Percentiles rank a stretch among this genome's conserved stretches.
Conservation (phyloP, 2,888 invertebrate species). For the Ochropleura leucogaster region DNA sequence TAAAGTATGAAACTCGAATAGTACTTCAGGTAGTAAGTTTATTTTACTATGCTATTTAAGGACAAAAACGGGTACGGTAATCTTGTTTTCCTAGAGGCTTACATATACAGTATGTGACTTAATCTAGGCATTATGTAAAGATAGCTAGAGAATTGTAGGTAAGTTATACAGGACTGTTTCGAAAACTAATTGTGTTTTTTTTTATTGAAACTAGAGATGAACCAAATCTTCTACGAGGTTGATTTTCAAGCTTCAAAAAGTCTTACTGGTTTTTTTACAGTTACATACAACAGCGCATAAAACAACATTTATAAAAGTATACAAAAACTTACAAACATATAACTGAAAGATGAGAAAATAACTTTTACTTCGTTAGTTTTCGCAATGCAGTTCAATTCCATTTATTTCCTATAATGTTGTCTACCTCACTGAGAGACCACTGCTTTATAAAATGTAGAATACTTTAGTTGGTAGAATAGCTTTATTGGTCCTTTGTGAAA, state of each 20-base stretch:
- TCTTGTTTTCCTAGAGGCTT: constrained; percentile 18
- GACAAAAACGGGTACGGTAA: constrained; percentile 1
- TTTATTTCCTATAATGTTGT: constrained; percentile 32
- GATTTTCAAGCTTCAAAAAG: not conserved
- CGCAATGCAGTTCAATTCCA: constrained; percentile 15
- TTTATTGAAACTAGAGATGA: not conserved
- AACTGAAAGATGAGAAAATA: constrained; percentile 11
- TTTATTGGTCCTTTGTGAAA: constrained; percentile 6
- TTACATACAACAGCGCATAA: not conserved
- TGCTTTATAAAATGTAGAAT: constrained; percentile 31
- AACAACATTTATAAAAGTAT: not conserved
- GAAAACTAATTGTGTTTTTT: not conserved
- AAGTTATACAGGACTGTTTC: not conserved
- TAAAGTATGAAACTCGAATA: too few species aligned
- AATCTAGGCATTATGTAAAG: constrained; percentile 12
- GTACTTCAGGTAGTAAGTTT: not conserved
- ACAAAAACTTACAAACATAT: not conserved
- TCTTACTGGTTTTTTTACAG: not conserved
- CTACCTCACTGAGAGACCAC: constrained; percentile 22
- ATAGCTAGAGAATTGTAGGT: not conserved
- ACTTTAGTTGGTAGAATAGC: constrained; percentile 11
- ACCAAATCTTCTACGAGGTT: not conserved
- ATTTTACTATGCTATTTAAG: constrained; percentile 1
- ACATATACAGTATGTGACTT: not conserved
- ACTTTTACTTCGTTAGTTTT: constrained; percentile 29